These are phyloP conservation scores for Siderastrea radians DNA, from an alignment of 92 coral and sea anemone species.

Conservation along the genomic window DNA sequence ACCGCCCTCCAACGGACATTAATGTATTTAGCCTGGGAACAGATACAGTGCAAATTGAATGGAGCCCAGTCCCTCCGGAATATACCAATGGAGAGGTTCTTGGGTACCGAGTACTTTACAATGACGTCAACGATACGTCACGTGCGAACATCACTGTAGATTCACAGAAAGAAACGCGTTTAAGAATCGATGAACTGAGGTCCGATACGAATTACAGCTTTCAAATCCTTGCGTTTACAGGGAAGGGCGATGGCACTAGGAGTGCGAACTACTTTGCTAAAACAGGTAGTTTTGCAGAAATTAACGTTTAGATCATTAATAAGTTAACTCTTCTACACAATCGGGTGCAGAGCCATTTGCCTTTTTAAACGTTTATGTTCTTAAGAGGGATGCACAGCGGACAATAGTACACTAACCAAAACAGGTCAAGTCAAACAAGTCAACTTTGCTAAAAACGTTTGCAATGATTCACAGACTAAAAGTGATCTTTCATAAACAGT, in stretches of 20 bases:
- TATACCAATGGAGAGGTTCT: constrained; percentile 53
- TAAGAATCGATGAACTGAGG: constrained; percentile 1
- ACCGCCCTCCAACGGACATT: constrained; percentile 51
- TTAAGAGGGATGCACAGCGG: no score
- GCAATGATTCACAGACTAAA: no score
- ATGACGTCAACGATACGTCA: constrained; percentile 2
- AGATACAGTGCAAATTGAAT: constrained; percentile 35
- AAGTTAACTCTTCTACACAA: no score
- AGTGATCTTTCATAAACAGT: no score
- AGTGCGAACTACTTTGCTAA: neutral
- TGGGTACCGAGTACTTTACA: constrained; percentile 59
- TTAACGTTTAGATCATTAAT: no score
- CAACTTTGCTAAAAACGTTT: no score
- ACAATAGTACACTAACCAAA: no score
- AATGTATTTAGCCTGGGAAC: constrained; percentile 1
- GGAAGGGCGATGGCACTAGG: constrained; percentile 20
- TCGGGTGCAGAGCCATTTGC: no score
- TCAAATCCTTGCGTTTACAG: constrained; percentile 16
- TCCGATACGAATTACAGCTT: constrained; percentile 24
- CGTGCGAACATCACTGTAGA: neutral
- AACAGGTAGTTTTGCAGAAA: neutral
- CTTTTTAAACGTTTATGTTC: no score
- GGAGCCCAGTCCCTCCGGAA: constrained; percentile 59
- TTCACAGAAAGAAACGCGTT: neutral
- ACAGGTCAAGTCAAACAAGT: no score